Base-by-base conservation (phyloP, 2,113 vertebrate genomes). In the Trematocara nigrifrons region DNA sequence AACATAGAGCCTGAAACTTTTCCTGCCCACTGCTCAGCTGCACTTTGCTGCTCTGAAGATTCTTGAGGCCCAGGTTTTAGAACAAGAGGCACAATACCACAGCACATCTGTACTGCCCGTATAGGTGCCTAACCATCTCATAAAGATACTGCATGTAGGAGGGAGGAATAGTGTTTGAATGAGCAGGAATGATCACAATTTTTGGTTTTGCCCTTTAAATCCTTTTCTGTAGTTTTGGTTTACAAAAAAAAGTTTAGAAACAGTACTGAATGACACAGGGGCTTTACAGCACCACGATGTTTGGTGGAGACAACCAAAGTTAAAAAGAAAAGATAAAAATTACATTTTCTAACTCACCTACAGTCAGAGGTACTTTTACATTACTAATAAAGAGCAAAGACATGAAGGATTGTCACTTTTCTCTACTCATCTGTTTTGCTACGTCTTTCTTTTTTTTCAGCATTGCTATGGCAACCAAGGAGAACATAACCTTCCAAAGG, bases 401-500 rank as follows among this genome's bases (percentile, higher is more conserved):
- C 51, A 56, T 69, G n/a, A 12, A 15, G 13, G 11, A 20, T 90
- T 86, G 31, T 84, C 79, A 49, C 79, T 83, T 79, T n/a, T 84
- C 6, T 29, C 22, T 57, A 80, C 35, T 80, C 2, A 40, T 81
- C 22, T 47, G 13, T 11, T 26, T 47, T 29, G 22, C 22, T 29
- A 40, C 52, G 4, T 86, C 29, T 51, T 51, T 77, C 71, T 81
- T 16, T 76, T 74, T 84, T 82, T 89, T 74, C 53, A 99, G 99
- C 95, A 99, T 99, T 92, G 99, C 98, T 91, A 99, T 99, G 99
- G 97, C 98, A 86, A 99, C 99, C 82, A 99, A 99, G 97, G 98
- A 99, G 97, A 99, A 99, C 95, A 98, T 99, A 97, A 98, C 98
- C 83, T 99, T 98, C 4, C 98, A 99, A 89, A 96, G 98, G 89